Evolutionary conservation across 2,797 vertebrate species (phyloP).

Genomic region (Luscinia megarhynchos): DNA sequence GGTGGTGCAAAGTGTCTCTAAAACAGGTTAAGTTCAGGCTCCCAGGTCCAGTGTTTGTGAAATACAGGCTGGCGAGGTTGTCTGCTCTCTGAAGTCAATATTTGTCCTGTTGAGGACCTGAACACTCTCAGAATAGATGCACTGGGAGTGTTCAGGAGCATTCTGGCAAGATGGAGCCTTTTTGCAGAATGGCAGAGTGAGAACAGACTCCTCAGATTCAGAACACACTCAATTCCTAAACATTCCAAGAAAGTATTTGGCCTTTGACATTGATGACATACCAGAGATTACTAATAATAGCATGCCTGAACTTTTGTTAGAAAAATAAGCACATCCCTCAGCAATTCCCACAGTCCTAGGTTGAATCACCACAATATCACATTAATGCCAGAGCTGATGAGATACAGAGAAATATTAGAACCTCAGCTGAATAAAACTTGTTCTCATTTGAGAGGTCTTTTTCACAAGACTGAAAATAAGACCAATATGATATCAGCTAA

Average conservation of each 20-base stretch:
- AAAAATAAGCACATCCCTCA: constrained; percentile 56
- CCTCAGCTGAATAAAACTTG: background rate
- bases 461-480: background rate
- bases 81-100: background rate
- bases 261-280: constrained; percentile 62
- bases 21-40: background rate
- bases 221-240: constrained; percentile 40
- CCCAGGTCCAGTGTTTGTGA: background rate
- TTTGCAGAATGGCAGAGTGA: background rate
- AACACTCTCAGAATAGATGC: background rate
- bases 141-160: background rate
- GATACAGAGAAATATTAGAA: background rate
- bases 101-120: background rate
- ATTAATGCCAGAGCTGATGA: background rate
- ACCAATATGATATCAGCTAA: background rate
- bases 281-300: constrained; percentile 63
- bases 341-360: constrained; percentile 49
- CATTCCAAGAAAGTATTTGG: constrained; percentile 65
- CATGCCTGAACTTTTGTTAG: constrained; percentile 40
- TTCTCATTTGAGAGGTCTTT: background rate
- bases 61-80: accelerated
- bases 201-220: constrained; percentile 5
- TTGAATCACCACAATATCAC: background rate
- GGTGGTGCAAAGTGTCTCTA: background rate
- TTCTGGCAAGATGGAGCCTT: background rate